phyloP scores from a whole-genome alignment of 2,113 vertebrate species.

The Chaenogobius annularis region DNA sequence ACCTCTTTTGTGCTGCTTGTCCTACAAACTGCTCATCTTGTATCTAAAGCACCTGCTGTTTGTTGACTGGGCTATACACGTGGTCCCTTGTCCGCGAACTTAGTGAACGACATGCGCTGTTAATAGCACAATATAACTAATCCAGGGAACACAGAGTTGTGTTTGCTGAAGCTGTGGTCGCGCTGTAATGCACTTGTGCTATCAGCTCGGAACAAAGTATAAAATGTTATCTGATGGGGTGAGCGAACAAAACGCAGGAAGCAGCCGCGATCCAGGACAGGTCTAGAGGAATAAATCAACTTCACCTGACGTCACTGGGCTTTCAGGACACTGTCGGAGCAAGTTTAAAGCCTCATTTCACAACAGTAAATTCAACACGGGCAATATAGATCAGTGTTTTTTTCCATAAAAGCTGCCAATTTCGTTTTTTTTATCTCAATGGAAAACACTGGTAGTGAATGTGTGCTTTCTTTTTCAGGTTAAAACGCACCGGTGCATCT shows the following conservation, averaged over 20 bases:
- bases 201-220: neutral
- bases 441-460: too few relatives aligned
- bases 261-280: constrained; percentile 25
- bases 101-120: neutral
- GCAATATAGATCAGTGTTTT: constrained; percentile 5
- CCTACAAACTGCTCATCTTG: constrained; percentile 6
- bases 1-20: constrained; percentile 23
- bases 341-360: constrained; percentile 39
- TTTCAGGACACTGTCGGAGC: constrained; percentile 21
- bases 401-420: constrained; percentile 9
- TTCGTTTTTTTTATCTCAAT: neutral
- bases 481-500: too few relatives aligned
- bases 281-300: constrained; percentile 36
- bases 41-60: constrained; percentile 33
- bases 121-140: neutral
- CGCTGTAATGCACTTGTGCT: constrained; percentile 11
- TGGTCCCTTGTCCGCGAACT: constrained; percentile 17
- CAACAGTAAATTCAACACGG: constrained; percentile 29
- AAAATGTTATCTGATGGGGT: constrained; percentile 55
- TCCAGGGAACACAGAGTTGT: neutral
- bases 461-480: too few relatives aligned
- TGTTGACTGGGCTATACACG: constrained; percentile 24
- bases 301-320: constrained; percentile 36
- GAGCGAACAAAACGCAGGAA: constrained; percentile 52
- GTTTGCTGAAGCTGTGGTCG: neutral